Evolutionary conservation across 2,113 vertebrate species (phyloP).

Genomic region (Bufo gargarizans): DNA sequence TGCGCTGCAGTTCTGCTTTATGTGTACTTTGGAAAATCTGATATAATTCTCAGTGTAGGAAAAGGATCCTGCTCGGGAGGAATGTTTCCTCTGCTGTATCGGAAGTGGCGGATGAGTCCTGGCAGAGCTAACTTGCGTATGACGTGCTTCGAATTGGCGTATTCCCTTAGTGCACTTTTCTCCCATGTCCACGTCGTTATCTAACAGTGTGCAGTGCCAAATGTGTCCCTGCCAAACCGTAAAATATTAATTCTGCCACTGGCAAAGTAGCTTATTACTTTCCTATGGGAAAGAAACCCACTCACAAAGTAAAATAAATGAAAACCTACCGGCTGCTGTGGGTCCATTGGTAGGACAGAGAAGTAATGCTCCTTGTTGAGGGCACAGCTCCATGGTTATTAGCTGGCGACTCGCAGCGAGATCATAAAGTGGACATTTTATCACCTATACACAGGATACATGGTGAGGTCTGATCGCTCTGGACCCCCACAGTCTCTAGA

Average conservation of each 20-base stretch:
- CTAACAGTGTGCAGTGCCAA: background rate
- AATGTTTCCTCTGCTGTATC: background rate
- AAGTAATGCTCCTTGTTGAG: background rate
- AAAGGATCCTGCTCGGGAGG: background rate
- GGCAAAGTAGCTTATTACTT: background rate
- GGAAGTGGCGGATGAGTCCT: background rate
- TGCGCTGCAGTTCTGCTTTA: background rate
- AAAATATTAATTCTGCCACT: background rate
- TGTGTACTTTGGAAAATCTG: background rate
- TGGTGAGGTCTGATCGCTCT: no score
- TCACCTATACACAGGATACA: no score
- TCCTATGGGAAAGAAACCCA: background rate
- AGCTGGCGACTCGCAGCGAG: no score
- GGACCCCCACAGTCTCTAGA: no score
- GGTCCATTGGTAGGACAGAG: background rate
- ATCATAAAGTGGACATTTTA: no score
- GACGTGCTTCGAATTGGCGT: background rate
- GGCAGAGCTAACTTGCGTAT: background rate
- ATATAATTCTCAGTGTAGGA: background rate
- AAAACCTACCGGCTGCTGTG: background rate
- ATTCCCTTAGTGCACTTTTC: background rate
- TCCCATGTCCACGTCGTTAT: background rate
- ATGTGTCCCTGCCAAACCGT: background rate
- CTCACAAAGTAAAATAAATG: background rate
- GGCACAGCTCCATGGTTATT: no score